These are phyloP conservation scores for Cricetomys ansorgei DNA, from an alignment of 2,113 vertebrate species.

Conservation along the genomic window DNA sequence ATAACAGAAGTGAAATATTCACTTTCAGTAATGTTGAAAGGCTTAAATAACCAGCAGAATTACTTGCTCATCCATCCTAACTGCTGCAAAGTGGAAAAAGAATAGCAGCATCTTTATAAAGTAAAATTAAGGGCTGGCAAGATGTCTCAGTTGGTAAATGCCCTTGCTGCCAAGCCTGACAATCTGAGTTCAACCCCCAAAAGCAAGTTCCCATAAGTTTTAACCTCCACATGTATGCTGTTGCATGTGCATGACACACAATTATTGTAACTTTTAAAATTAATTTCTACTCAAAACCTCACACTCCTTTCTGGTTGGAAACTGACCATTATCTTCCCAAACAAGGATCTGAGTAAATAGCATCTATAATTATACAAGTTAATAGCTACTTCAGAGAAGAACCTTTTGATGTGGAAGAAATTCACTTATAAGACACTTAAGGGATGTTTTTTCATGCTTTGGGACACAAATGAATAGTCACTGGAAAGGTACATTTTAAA, in stretches of 20 bases:
- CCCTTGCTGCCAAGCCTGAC: neutral
- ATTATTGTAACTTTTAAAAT: neutral
- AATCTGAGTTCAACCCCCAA: neutral
- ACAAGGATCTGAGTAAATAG: neutral
- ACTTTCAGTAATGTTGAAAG: neutral
- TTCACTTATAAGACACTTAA: neutral
- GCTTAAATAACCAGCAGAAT: neutral
- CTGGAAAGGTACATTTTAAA: neutral
- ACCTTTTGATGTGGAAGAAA: neutral
- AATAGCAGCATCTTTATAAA: neutral
- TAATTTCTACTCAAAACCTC: conserved; percentile 12
- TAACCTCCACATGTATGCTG: neutral
- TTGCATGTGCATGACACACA: neutral
- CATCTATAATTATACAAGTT: conserved; percentile 1
- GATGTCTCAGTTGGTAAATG: neutral
- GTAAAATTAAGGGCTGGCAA: neutral
- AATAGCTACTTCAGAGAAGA: neutral
- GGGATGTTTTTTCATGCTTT: neutral
- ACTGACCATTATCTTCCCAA: conserved; percentile 17
- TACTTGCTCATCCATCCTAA: conserved; percentile 30
- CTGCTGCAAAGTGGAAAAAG: conserved; percentile 39
- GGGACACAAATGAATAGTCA: neutral
- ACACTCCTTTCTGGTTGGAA: neutral
- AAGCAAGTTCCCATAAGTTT: neutral
- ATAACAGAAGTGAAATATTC: neutral